Base-by-base conservation (phyloP, 2,113 vertebrate genomes). In the Lophochroa leadbeateri region DNA sequence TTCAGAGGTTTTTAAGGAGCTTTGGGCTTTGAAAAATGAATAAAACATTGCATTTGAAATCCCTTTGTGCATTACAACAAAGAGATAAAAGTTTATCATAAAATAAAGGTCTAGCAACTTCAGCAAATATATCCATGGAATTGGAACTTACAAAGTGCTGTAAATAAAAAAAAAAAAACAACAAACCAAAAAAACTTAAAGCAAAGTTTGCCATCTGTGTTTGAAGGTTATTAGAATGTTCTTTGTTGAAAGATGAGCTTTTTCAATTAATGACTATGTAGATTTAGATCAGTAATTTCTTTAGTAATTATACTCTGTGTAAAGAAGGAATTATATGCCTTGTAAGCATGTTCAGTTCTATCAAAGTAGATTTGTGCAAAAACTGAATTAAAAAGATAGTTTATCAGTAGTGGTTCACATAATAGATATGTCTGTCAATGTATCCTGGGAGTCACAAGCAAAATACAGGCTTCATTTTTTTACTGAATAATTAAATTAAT, bases 1-100 rank as follows among this genome's bases (percentile, higher is more conserved):
- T 71, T 77, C 92, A 88, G 63, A 91, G 81, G 88, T 49, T 94
- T 86, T 90, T 96, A 95, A 95, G 71, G 68, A 94, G 81, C 33
- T 91, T 95, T 95, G 86, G 89, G 92, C 86, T 97, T 96, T 96
- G 94, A 97, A 97, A 97, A 97, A 96, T 93, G 94, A 97, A 97
- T 96, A 97, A 97, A 97, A 97, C 91, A 83, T 96, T 86, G 33
- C 33, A 86, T 96, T 97, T 94, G 86, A 97, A 98, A 97, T 94
- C 67, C 75, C 83, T 96, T 92, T 97, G 96, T 97, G 82, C 27
- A 63, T 92, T 94, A 94, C 81, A 95, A 97, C 92, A 97, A 97
- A 97, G 97, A 96, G 85, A 97, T 96, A 84, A 97, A 96, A 92
- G 80, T 96, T 97, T 85, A 80, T 95, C 47, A 82, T 93, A 84